Conservation (phyloP, 2,888 invertebrate genomes). For the Seira sanloemensis region DNA sequence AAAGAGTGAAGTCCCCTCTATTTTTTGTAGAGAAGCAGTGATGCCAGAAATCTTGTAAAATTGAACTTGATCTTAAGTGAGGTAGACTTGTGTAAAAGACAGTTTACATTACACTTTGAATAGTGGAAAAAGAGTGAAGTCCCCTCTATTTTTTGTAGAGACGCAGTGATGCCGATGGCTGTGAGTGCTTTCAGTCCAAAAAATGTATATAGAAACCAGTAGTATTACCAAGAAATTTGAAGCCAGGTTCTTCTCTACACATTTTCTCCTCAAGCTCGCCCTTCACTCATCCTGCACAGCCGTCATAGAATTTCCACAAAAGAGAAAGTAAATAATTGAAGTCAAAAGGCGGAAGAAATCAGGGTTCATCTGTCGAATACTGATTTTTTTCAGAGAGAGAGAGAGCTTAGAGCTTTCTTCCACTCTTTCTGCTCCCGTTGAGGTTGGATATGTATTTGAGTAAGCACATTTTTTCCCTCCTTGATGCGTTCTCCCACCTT, state of each 20-base stretch:
- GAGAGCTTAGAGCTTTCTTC: no score
- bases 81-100: conserved; percentile 39
- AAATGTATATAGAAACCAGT: neutral
- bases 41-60: conserved; percentile 8
- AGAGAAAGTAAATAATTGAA: conserved; percentile 59
- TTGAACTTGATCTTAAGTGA: conserved; percentile 35
- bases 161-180: conserved; percentile 47
- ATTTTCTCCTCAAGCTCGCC: neutral
- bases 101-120: conserved; percentile 25
- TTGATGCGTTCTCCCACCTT: neutral
- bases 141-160: neutral
- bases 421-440: conserved; percentile 19
- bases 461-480: neutral
- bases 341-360: conserved; percentile 71
- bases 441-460: conserved; percentile 28
- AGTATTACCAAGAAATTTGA: neutral
- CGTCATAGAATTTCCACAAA: conserved; percentile 38
- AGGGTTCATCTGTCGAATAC: conserved; percentile 66
- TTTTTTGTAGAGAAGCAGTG: conserved; percentile 1
- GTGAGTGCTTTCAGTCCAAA: neutral
- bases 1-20: neutral
- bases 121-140: neutral
- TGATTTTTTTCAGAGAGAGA: conserved; percentile 51
- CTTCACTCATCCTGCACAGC: conserved; percentile 6
- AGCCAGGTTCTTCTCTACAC: neutral